Evolutionary conservation across 2,888 invertebrate genomes (phyloP).

Genomic region (Pyrochroa serraticornis): DNA sequence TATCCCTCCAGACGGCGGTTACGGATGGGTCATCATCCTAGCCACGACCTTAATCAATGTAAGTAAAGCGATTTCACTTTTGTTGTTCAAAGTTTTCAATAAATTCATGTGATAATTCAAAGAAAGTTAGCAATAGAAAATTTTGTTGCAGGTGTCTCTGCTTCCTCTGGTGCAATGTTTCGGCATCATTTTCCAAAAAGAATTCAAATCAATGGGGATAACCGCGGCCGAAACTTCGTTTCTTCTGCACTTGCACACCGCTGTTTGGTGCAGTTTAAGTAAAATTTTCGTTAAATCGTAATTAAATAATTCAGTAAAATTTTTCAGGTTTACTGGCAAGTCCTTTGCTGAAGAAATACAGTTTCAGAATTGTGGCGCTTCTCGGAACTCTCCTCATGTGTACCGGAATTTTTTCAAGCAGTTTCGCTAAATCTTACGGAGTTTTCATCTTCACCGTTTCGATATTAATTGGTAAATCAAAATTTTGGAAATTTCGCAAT

Average conservation of each 20-base stretch:
- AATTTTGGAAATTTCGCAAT: constrained; percentile 1
- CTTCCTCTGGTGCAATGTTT: constrained; percentile 57
- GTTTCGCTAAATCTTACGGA: constrained; percentile 54
- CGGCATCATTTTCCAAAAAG: constrained; percentile 56
- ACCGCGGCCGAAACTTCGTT: constrained; percentile 56
- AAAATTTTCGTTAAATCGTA: no score
- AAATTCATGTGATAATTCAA: not conserved
- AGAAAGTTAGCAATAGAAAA: not conserved
- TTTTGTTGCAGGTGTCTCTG: constrained; percentile 51
- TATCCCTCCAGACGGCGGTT: constrained; percentile 57
- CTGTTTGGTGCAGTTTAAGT: constrained; percentile 56
- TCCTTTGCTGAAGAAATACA: constrained; percentile 56
- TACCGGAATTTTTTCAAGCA: constrained; percentile 55
- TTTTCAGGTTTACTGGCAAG: constrained; percentile 56
- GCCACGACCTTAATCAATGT: constrained; percentile 58
- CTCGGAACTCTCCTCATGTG: constrained; percentile 55
- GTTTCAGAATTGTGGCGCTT: constrained; percentile 55
- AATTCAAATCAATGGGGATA: constrained; percentile 52
- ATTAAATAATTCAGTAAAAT: not conserved
- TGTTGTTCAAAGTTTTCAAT: no score
- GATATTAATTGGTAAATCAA: constrained; percentile 46
- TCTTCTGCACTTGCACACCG: constrained; percentile 56
- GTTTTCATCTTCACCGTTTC: constrained; percentile 56
- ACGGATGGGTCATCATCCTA: constrained; percentile 60
- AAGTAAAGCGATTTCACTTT: constrained; percentile 38